Evolutionary conservation across 2,888 invertebrate species (phyloP).

Genomic region (Cryptophagus acutangulus): DNA sequence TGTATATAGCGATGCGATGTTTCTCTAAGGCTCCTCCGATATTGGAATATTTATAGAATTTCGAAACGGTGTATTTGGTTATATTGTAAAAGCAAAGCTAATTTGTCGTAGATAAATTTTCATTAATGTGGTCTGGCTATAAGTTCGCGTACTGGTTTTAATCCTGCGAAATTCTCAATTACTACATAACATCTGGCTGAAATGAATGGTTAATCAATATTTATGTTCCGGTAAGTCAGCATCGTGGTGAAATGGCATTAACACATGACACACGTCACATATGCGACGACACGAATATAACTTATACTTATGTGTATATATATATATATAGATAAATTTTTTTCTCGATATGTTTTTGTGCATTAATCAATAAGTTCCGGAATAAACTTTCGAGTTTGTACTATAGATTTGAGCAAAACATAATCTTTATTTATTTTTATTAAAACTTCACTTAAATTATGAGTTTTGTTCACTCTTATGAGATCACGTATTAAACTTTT

Average conservation of each 20-base stretch:
- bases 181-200: constrained; percentile 24
- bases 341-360: constrained; percentile 10
- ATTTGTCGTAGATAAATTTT: constrained; percentile 9
- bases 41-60: too few species aligned
- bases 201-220: constrained; percentile 27
- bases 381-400: too few species aligned
- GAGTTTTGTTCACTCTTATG: too few species aligned
- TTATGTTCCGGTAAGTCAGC: constrained; percentile 24
- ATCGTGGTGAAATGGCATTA: constrained; percentile 20
- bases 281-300: constrained; percentile 6
- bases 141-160: constrained; percentile 15
- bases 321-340: neutral
- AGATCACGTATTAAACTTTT: too few species aligned
- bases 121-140: constrained; percentile 6
- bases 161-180: constrained; percentile 26
- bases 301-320: constrained; percentile 1
- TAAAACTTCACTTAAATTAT: too few species aligned
- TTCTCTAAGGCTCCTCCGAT: too few species aligned
- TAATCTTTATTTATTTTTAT: too few species aligned
- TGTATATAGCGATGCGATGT: too few species aligned
- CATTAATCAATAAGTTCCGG: too few species aligned
- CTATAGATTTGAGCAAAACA: too few species aligned
- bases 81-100: constrained; percentile 2
- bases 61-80: too few species aligned
- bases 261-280: constrained; percentile 22